Conservation (phyloP, 1,140 invertebrate genomes). For the Musca vetustissima region DNA sequence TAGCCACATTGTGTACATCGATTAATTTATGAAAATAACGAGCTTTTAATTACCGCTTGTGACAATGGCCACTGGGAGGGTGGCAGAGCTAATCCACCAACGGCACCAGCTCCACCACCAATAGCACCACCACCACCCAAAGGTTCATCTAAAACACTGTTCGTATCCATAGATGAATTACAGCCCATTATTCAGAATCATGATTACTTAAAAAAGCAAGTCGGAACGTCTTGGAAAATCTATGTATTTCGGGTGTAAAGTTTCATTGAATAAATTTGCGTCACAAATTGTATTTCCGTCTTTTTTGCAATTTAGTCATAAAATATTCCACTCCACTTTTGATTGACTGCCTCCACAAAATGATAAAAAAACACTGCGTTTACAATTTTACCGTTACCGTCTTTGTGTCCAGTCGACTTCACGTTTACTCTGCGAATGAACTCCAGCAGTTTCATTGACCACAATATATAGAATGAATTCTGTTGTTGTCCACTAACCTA, state of each 20-base stretch:
- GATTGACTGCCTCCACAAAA: too few relatives aligned
- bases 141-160: slow-evolving; percentile 34
- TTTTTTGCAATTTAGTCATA: not conserved
- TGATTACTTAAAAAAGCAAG: not conserved
- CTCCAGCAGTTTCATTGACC: not conserved
- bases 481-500: too few relatives aligned
- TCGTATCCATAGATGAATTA: slow-evolving; percentile 50
- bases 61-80: slow-evolving; percentile 10
- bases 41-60: slow-evolving; percentile 12
- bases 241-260: not conserved
- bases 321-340: slow-evolving; percentile 1
- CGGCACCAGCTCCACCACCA: slow-evolving; percentile 1
- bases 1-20: too few relatives aligned
- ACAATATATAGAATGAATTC: too few relatives aligned
- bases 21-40: not conserved
- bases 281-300: not conserved
- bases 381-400: not conserved
- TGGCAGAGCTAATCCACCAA: not conserved
- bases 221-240: too few relatives aligned
- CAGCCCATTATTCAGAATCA: slow-evolving; percentile 42
- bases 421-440: not conserved
- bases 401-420: not conserved
- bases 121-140: slow-evolving; percentile 25
- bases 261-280: not conserved
- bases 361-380: too few relatives aligned